Percentiles rank a stretch among this genome's conserved stretches.
phyloP scores from a whole-genome alignment of 2,113 vertebrate genomes.

The Neotoma lepida region DNA sequence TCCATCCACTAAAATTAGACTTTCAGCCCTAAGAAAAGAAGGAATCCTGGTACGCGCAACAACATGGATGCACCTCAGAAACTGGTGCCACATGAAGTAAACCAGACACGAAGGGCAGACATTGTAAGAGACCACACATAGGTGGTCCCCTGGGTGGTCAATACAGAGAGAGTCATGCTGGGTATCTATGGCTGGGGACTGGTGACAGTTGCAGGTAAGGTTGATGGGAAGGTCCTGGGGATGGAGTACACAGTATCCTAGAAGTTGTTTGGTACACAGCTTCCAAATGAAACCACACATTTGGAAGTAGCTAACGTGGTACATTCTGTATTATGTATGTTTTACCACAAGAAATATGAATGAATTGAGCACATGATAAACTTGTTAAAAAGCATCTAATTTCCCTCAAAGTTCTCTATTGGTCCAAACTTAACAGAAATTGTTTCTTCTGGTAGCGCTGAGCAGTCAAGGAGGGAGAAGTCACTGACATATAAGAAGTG shows the following conservation, averaged over 20 bases:
- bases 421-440: background rate
- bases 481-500: fast-evolving
- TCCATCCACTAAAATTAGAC: background rate
- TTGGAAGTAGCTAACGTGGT: fast-evolving
- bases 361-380: background rate
- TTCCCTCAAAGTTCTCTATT: background rate
- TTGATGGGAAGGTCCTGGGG: background rate
- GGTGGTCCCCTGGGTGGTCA: background rate
- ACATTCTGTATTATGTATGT: background rate
- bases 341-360: background rate
- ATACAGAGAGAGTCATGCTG: background rate
- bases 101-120: background rate
- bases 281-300: background rate
- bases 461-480: fast-evolving
- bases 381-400: background rate
- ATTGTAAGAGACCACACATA: fast-evolving
- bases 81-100: background rate
- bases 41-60: fast-evolving
- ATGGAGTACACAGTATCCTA: fast-evolving
- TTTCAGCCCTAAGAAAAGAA: background rate
- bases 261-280: fast-evolving
- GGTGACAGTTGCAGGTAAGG: background rate
- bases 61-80: background rate
- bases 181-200: fast-evolving
- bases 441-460: fast-evolving